Conservation (phyloP, 1,140 invertebrate species). For the Zophobas morio region DNA sequence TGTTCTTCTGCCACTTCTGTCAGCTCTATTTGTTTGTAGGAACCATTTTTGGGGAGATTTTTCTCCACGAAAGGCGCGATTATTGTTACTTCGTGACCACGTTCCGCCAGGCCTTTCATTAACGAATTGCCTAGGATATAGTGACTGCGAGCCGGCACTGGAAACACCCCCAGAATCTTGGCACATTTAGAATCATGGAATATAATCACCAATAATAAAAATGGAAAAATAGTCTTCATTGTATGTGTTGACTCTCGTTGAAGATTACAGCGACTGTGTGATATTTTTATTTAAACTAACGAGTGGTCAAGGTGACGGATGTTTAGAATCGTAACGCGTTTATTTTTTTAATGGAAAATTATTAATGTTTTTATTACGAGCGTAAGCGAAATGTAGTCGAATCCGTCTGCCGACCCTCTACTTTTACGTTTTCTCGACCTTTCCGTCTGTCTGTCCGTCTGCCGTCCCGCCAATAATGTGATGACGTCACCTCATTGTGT, state of each 20-base stretch:
- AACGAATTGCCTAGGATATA: constrained; percentile 59
- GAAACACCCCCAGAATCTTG: constrained; percentile 58
- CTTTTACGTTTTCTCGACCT: too few relatives aligned
- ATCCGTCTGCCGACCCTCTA: too few relatives aligned
- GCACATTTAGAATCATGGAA: constrained; percentile 33
- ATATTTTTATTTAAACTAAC: too few relatives aligned
- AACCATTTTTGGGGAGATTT: constrained; percentile 13
- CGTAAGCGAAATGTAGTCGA: too few relatives aligned
- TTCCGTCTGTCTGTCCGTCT: too few relatives aligned
- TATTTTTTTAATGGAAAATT: too few relatives aligned
- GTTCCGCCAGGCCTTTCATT: constrained; percentile 65
- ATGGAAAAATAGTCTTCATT: background rate
- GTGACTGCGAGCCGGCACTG: constrained; percentile 53
- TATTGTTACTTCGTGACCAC: constrained; percentile 69
- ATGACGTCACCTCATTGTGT: too few relatives aligned
- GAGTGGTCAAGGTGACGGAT: too few relatives aligned
- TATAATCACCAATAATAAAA: background rate
- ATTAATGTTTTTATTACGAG: too few relatives aligned
- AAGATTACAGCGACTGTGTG: too few relatives aligned
- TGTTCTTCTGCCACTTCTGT: constrained; percentile 65
- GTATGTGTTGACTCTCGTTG: background rate
- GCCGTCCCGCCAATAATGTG: too few relatives aligned
- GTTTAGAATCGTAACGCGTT: too few relatives aligned
- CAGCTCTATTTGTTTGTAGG: constrained; percentile 53
- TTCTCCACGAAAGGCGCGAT: constrained; percentile 66